A percentile compares a stretch with the other conserved stretches of the same genome.
phyloP scores from a whole-genome alignment of 2,888 invertebrate genomes.

The Eristalis intricaria region DNA sequence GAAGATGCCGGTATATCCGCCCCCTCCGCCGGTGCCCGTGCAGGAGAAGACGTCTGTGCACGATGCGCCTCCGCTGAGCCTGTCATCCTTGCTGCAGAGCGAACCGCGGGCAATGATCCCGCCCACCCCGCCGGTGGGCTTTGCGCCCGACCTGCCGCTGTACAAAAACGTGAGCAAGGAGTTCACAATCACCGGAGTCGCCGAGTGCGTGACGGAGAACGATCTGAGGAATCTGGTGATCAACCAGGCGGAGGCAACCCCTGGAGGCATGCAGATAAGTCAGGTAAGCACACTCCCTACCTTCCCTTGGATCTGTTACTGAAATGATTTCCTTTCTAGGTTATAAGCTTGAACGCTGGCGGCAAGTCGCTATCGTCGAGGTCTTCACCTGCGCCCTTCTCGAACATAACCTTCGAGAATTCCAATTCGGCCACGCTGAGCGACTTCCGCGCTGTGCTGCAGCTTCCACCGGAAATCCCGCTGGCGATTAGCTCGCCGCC shows the following conservation, averaged over 20 bases:
- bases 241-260: slow-evolving; percentile 37
- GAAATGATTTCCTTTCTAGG: slow-evolving; percentile 20
- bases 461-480: background rate
- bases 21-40: background rate
- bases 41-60: background rate
- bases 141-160: slow-evolving; percentile 39
- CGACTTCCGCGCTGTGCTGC: background rate
- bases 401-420: background rate
- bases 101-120: slow-evolving; percentile 66
- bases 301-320: too few relatives aligned
- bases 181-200: slow-evolving; percentile 73
- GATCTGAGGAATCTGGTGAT: slow-evolving; percentile 36
- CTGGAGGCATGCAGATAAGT: slow-evolving; percentile 62
- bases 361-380: slow-evolving; percentile 27
- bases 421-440: background rate
- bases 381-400: background rate
- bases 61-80: slow-evolving; percentile 11
- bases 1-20: slow-evolving; percentile 43
- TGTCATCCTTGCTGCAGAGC: slow-evolving; percentile 57
- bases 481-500: background rate
- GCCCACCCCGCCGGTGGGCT: slow-evolving; percentile 42
- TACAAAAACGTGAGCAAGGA: slow-evolving; percentile 72
- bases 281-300: slow-evolving; percentile 35
- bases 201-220: slow-evolving; percentile 60
- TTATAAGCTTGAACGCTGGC: slow-evolving; percentile 51